Base-by-base conservation (phyloP, 2,113 vertebrate species). In the Macquaria australasica region DNA sequence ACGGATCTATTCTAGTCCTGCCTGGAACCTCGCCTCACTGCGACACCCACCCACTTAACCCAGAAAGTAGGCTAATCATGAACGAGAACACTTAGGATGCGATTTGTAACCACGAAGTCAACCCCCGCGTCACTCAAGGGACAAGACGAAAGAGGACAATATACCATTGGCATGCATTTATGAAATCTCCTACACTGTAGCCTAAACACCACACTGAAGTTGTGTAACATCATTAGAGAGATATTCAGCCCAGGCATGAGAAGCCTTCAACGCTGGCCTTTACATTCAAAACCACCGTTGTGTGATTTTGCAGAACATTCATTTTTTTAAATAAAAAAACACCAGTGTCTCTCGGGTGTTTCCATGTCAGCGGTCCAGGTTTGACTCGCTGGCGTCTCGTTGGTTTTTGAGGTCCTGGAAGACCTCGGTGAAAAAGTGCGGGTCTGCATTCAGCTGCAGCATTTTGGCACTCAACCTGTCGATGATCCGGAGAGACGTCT, bases 391-490 rank as follows among this genome's bases (percentile, higher is more conserved):
- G 77, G 82, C 89, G 64, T 98, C 97, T 51, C 97, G 97, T 79
- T 99, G 98, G 87, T 97, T 97, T 94, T 99, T 99, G 87, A 99
- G 97, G 93, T 99, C 98, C 91, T 98, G 97, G 91, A 99, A 98
- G 89, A 99, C 96, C 96, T 99, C 96, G 68, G 98, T 99, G 96
- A 99, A 99, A 96, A 97, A 99, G 88, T 98, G 98, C 69, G 98
- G 97, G 92, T 99, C 98, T 18, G 97, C 96, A 77, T 99, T 99
- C 89, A 99, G 96, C 93, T 96, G 95, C 88, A 99, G 95, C 98
- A 99, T 99, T 95, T 99, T 97, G 93, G 95, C 94, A 91, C 98
- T 99, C 90, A 98, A 96, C 93, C 95, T 96, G 93, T 97, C 88
- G 93, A 99, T 99, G 95, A 99, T 96, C 87, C 95, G 91, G 87